A percentile compares a stretch with the other conserved stretches of the same genome.
Evolutionary conservation across 2,113 vertebrate genomes (phyloP).

Genomic region (Lophotis ruficrista): DNA sequence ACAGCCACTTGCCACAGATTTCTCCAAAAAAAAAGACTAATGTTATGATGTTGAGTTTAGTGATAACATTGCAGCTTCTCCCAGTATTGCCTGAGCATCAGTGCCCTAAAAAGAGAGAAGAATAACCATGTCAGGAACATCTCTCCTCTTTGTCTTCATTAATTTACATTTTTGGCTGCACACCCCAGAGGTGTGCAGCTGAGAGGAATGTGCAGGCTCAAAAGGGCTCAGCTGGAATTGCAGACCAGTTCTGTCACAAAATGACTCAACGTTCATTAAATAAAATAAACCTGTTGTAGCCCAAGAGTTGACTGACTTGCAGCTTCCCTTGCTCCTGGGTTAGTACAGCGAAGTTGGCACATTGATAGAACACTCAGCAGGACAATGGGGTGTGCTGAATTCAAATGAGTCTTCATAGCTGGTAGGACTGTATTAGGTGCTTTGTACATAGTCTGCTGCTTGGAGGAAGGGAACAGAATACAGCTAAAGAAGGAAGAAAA

Average conservation of each 20-base stretch:
- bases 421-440: neutral
- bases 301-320: conserved; percentile 39
- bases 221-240: conserved; percentile 58
- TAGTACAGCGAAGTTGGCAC: conserved; percentile 42
- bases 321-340: conserved; percentile 46
- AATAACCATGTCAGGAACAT: conserved; percentile 7
- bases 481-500: neutral
- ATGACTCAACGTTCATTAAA: conserved; percentile 57
- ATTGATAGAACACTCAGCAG: conserved; percentile 57
- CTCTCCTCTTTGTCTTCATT: conserved; percentile 59
- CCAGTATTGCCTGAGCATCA: neutral
- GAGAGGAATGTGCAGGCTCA: conserved; percentile 34
- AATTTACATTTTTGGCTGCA: conserved; percentile 49
- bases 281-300: conserved; percentile 55
- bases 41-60: neutral
- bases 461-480: neutral
- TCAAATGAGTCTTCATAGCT: conserved; percentile 31
- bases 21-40: neutral
- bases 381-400: conserved; percentile 54
- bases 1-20: neutral
- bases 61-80: neutral
- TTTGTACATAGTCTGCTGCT: neutral
- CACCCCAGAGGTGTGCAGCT: neutral
- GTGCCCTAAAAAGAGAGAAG: neutral
- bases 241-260: conserved; percentile 42